phyloP scores from a whole-genome alignment of 2,888 invertebrate genomes.

The Aphidoletes aphidimyza region DNA sequence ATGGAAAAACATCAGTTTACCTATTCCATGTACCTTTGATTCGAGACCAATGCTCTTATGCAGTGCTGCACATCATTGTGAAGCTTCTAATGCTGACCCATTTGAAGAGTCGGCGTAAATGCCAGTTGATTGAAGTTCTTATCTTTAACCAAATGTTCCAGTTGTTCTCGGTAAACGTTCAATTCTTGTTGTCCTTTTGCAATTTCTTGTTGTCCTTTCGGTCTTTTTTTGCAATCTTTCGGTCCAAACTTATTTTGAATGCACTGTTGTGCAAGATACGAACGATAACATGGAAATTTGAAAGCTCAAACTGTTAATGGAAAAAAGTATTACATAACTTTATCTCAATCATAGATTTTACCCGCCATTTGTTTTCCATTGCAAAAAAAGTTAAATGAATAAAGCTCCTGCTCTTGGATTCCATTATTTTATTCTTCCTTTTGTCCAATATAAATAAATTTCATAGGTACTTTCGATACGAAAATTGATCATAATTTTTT shows the following conservation, averaged over 20 bases:
- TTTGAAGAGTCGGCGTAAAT: neutral
- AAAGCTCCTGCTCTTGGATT: too few relatives aligned
- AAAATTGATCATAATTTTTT: neutral
- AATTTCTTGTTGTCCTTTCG: neutral
- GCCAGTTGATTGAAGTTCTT: neutral
- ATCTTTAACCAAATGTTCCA: neutral
- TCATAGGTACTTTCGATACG: neutral
- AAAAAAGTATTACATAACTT: too few relatives aligned
- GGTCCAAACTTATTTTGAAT: too few relatives aligned
- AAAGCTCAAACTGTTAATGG: too few relatives aligned
- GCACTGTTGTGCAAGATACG: too few relatives aligned
- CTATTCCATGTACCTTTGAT: slow-evolving; percentile 85
- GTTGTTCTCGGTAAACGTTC: neutral
- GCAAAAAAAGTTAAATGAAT: too few relatives aligned
- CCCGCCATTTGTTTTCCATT: too few relatives aligned
- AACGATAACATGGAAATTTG: too few relatives aligned
- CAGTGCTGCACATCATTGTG: neutral
- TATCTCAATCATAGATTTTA: too few relatives aligned
- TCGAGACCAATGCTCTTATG: too few relatives aligned
- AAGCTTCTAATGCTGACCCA: neutral
- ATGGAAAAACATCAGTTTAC: too few relatives aligned
- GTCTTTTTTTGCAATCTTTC: neutral
- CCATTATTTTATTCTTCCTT: neutral
- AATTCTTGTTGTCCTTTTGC: neutral
- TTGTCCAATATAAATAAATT: neutral